Evolutionary conservation across 92 coral and sea anemone species (phyloP).

Genomic region (Paragorgia papillata): DNA sequence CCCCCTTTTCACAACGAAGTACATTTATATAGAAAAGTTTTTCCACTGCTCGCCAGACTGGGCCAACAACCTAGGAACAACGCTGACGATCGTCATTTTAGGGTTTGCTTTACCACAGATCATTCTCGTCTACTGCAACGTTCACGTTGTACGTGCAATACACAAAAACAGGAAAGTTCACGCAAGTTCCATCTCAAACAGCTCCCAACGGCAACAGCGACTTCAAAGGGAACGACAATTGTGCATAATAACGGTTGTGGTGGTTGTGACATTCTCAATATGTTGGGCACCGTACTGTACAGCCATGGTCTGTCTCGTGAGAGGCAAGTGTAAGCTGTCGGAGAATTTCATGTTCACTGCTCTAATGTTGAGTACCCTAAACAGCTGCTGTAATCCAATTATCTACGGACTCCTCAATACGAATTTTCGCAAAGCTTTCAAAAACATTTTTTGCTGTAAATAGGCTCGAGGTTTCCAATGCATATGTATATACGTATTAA

Average conservation of each 20-base stretch:
- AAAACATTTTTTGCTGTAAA: slow-evolving; percentile 17
- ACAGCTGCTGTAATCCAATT: slow-evolving; percentile 32
- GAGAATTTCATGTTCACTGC: slow-evolving; percentile 8
- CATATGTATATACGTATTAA: no score
- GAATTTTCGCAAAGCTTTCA: slow-evolving; percentile 27
- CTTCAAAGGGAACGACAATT: slow-evolving; percentile 3
- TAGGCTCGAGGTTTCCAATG: background rate
- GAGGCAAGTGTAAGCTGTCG: background rate
- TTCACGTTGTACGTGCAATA: slow-evolving; percentile 1
- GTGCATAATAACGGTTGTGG: background rate
- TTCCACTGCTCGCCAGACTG: slow-evolving; percentile 35
- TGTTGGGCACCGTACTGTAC: slow-evolving; percentile 36
- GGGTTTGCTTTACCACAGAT: slow-evolving; percentile 7
- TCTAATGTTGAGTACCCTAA: slow-evolving; percentile 6
- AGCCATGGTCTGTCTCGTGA: slow-evolving; percentile 22
- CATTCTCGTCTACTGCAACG: slow-evolving; percentile 16
- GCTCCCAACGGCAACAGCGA: background rate
- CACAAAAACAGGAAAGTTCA: slow-evolving; percentile 7
- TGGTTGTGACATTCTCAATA: slow-evolving; percentile 23
- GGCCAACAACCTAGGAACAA: slow-evolving; percentile 14
- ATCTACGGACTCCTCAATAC: slow-evolving; percentile 29
- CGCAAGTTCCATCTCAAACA: background rate
- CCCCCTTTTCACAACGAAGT: slow-evolving; percentile 16
- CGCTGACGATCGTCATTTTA: background rate
- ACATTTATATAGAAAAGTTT: slow-evolving; percentile 13